Evolutionary conservation across 2,113 vertebrate genomes (phyloP), one percentile per base, ranked within the genome.

Genomic region (Sporophila hypoxantha): DNA sequence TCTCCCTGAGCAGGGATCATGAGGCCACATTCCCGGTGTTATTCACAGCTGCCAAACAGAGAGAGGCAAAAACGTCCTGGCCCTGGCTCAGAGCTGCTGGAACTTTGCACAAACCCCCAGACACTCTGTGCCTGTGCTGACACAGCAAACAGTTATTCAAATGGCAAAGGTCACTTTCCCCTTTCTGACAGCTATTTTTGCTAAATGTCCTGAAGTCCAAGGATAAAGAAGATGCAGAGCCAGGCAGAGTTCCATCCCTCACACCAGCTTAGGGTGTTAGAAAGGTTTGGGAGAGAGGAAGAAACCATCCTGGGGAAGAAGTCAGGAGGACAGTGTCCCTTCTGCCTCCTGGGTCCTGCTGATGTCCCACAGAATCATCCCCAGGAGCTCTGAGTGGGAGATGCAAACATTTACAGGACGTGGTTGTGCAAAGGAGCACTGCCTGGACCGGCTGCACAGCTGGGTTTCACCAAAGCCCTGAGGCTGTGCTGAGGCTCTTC

Each of bases 141-240:
- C 55, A 56, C 15, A 81, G 85, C 87, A 91, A 92, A 92, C 70
- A 73, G 64, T 68, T 85, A 53, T 68, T 91, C 80, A 93, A 91
- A 89, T 76, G 85, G 19, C 92, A 95, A 95, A 95, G 95, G 91
- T 93, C 89, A 60, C 42, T 80, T 71, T 85, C 74, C 65, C 53
- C 79, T 85, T 74, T 87, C 50, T 81, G 61, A 87, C 57, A 61
- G 79, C 85, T 94, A 86, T 94, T 95, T 95, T 92, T 94, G 66
- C 42, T 80, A 21, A 55, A 17, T 2, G 4, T 85, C 61, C 95
- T 88, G 88, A 95, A 93, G 93, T 95, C 91, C 95, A 95, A 95
- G 89, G 92, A 73, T 71, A 85, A 77, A 67, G 30, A 27, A 71
- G 64, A 20, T 84, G 67, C 49, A 39, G 23, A 44, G 17, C 49